Evolutionary conservation across 1,140 invertebrate species (phyloP), one percentile per base, ranked within the genome.

Genomic region (Wasmannia auropunctata): DNA sequence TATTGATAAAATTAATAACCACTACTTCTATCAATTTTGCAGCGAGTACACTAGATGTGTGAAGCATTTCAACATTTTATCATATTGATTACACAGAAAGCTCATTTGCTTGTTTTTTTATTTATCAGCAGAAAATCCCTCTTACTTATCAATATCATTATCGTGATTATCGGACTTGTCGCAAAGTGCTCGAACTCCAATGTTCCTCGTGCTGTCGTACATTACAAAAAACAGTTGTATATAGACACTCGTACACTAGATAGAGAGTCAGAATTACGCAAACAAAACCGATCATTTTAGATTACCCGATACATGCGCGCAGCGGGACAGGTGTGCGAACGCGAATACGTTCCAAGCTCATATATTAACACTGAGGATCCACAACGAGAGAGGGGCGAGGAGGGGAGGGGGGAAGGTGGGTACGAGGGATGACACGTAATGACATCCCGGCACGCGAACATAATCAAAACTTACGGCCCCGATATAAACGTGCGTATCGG

Each of bases 401-500:
- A n/a, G n/a, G n/a, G n/a, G n/a, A n/a, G n/a, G n/a, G n/a, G n/a
- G n/a, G n/a, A n/a, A n/a, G n/a, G n/a, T n/a, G 6, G 22, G 16
- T 37, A 51, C 40, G n/a, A 63, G 51, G 25, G 62, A 51, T 43
- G 69, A 72, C 54, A 60, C 43, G 63, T 89, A 89, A 91, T 79
- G 87, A 77, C 67, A 74, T 16, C 28, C 7, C 14, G 58, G 63
- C 92, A 93, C 89, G 92, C 86, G 85, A 92, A 77, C 83, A 74
- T 89, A 93, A 93, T 93, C 92, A 93, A 93, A 93, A 93, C 92
- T 92, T 92, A 92, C 43, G 54, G 40, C 4, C 3, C 60, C 76
- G 88, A 89, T 91, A 89, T 91, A 89, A 90, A 84, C 69, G 43
- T 67, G 76, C 58, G 58, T 72, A 88, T 51, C 67, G 60, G 69